Conservation (phyloP, 1,140 invertebrate genomes). For the Dendroctonus ponderosae region DNA sequence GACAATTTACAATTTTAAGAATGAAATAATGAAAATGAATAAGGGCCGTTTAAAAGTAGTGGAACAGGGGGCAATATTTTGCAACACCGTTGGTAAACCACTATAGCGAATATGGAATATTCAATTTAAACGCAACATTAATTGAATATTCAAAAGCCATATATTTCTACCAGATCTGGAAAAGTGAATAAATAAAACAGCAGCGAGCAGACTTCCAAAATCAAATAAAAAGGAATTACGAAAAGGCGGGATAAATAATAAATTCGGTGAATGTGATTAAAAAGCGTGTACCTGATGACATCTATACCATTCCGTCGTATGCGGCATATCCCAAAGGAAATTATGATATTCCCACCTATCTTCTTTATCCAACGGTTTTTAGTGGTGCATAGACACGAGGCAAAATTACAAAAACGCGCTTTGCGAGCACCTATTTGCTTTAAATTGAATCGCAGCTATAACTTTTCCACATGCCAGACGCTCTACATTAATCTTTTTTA, state of each 20-base stretch:
- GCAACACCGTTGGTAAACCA: too few relatives aligned
- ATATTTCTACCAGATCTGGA: neutral
- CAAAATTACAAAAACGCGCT: slow-evolving; percentile 27
- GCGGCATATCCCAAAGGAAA: slow-evolving; percentile 32
- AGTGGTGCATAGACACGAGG: slow-evolving; percentile 27
- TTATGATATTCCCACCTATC: slow-evolving; percentile 34
- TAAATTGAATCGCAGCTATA: slow-evolving; percentile 30
- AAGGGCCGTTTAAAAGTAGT: too few relatives aligned
- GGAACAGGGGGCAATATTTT: too few relatives aligned
- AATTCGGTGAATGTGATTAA: slow-evolving; percentile 32
- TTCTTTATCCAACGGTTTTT: slow-evolving; percentile 29
- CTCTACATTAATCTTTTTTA: slow-evolving; percentile 29
- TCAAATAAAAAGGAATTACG: slow-evolving; percentile 31
- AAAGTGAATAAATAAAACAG: slow-evolving; percentile 19
- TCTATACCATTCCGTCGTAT: slow-evolving; percentile 29
- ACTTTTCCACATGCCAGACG: slow-evolving; percentile 28
- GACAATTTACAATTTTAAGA: slow-evolving; percentile 32
- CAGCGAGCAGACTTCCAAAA: slow-evolving; percentile 15
- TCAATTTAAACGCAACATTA: too few relatives aligned
- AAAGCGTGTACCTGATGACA: slow-evolving; percentile 31
- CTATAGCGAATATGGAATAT: too few relatives aligned
- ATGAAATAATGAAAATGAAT: slow-evolving; percentile 23
- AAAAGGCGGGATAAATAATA: slow-evolving; percentile 27
- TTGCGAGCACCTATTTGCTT: slow-evolving; percentile 26
- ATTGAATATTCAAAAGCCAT: neutral